phyloP scores from a whole-genome alignment of 2,888 invertebrate genomes.

The Abrostola tripartita region DNA sequence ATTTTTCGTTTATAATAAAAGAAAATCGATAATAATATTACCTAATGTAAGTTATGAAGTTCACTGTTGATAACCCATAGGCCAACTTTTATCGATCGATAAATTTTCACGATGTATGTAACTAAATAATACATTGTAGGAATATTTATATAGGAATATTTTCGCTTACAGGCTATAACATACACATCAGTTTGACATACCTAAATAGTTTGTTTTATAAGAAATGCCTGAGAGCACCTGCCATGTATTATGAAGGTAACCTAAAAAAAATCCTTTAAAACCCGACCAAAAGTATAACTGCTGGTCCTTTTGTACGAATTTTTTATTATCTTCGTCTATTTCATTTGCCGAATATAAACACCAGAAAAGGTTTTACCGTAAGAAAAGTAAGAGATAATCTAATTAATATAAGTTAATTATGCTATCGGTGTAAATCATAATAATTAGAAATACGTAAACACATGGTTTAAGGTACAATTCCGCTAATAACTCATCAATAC shows the following conservation, averaged over 20 bases:
- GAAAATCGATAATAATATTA: not conserved
- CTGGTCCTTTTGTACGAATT: too few species aligned
- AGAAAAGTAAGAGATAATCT: conserved; percentile 8
- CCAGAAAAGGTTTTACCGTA: conserved; percentile 5
- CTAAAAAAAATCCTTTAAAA: too few species aligned
- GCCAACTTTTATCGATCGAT: conserved; percentile 2
- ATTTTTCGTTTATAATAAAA: not conserved
- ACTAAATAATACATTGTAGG: not conserved
- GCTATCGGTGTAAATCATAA: conserved; percentile 39
- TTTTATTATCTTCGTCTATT: not conserved
- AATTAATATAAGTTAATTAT: conserved; percentile 15
- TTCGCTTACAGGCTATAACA: not conserved
- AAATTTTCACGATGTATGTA: not conserved
- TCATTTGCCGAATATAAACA: too few species aligned
- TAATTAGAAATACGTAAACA: conserved; percentile 47
- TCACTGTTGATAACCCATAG: conserved; percentile 21
- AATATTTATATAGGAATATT: not conserved
- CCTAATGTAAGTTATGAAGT: conserved; percentile 1
- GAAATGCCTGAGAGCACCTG: too few species aligned
- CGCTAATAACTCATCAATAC: conserved; percentile 36
- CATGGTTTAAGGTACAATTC: conserved; percentile 45
- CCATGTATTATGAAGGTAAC: too few species aligned
- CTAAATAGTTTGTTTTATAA: too few species aligned
- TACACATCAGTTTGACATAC: too few species aligned
- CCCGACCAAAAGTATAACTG: too few species aligned